Percentiles rank a stretch among this genome's conserved stretches.
These are phyloP conservation scores for Aromia moschata DNA, from an alignment of 2,888 invertebrate species.

Conservation along the genomic window DNA sequence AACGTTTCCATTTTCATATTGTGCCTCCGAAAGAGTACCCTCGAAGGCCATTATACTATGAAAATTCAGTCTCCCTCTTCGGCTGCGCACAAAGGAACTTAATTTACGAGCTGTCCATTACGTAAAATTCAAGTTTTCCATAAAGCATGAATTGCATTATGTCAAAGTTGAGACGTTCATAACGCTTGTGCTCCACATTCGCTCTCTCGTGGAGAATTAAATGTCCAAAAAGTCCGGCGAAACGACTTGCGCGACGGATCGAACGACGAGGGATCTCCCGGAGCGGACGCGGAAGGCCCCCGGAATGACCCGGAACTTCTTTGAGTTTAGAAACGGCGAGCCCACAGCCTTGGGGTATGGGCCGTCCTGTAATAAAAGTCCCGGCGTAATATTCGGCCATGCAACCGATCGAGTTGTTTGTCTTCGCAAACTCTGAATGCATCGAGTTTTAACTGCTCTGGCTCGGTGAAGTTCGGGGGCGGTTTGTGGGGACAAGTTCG, in stretches of 20 bases:
- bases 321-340: no score
- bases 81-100: background rate
- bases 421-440: no score
- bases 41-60: no score
- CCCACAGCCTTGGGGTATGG: no score
- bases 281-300: background rate
- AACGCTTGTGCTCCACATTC: no score
- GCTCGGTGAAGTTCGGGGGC: no score
- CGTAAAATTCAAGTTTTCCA: background rate
- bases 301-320: background rate
- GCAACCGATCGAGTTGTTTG: constrained; percentile 10
- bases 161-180: background rate
- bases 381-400: constrained; percentile 9
- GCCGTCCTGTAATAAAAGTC: no score
- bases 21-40: no score
- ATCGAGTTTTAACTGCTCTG: constrained; percentile 3
- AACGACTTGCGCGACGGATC: background rate
- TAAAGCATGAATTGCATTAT: background rate
- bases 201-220: background rate
- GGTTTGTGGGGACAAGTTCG: no score
- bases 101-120: background rate
- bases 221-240: background rate
- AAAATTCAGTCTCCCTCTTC: background rate
- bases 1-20: no score
- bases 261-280: no score